phyloP scores from a whole-genome alignment of 2,888 invertebrate genomes.

The Reticulitermes lucifugus region DNA sequence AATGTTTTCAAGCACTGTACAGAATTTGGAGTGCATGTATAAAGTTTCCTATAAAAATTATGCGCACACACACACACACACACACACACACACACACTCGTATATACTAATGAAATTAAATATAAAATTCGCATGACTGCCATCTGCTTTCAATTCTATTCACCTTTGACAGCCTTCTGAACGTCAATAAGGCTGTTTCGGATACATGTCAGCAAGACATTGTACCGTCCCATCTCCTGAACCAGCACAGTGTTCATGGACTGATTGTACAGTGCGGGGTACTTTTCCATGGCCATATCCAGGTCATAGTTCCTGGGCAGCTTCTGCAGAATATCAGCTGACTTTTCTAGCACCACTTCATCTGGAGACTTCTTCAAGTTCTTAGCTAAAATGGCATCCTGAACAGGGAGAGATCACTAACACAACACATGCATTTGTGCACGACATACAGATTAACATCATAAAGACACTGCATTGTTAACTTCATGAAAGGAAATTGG shows the following conservation, averaged over 20 bases:
- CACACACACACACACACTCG: not conserved
- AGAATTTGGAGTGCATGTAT: too few relatives aligned
- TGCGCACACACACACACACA: too few relatives aligned
- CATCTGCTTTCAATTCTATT: not conserved
- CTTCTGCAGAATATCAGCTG: conserved; percentile 81
- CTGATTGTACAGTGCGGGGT: conserved; percentile 83
- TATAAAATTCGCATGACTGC: not conserved
- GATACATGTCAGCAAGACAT: conserved; percentile 79
- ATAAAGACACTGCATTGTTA: too few relatives aligned
- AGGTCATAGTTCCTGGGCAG: conserved; percentile 80
- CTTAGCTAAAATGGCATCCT: conserved; percentile 74
- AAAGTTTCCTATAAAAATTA: too few relatives aligned
- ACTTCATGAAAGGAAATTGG: too few relatives aligned
- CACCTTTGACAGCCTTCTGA: conserved; percentile 29
- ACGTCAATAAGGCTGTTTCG: conserved; percentile 60
- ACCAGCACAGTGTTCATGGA: conserved; percentile 96
- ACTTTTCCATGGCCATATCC: conserved; percentile 73
- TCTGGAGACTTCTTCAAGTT: conserved; percentile 78
- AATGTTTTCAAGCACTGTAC: too few relatives aligned
- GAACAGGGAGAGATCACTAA: conserved; percentile 36
- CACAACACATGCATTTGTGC: too few relatives aligned
- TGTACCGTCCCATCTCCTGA: conserved; percentile 87
- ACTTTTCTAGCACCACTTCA: conserved; percentile 81
- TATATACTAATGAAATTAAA: not conserved
- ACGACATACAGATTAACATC: too few relatives aligned